Evolutionary conservation across 2,888 invertebrate species (phyloP), one percentile per base, ranked within the genome.

Genomic region (Alsophila aescularia): DNA sequence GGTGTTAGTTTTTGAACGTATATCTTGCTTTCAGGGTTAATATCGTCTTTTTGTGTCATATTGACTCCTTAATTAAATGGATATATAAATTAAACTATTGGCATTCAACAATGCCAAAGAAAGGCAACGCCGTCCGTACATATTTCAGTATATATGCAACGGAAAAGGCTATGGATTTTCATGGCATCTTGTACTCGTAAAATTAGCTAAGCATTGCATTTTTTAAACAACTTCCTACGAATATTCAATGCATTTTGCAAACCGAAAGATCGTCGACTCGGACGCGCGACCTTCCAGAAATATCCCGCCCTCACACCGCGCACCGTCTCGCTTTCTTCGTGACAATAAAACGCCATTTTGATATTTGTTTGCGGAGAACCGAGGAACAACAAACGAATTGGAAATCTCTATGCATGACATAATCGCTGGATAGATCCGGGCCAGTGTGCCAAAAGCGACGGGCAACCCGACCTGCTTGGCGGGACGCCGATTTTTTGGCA

Each of bases 341-440:
- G 72, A 80, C 79, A 79, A 79, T 79, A 79, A 80, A 81, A 77
- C 70, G 69, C 68, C 69, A 78, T 74, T 79, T 70, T 66, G 57
- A 75, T 78, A 73, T 80, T 67, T 75, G 75, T 75, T 77, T 75
- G 71, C 71, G 62, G 69, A 62, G 64, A 73, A 77, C 72, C 71
- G 77, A 74, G 73, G 76, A 81, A 83, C 78, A 86, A 83, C 74
- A 82, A 81, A 84, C 79, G 74, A 74, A 52, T 77, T 78, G 70
- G 71, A 73, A 80, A 85, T 81, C 73, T 79, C 76, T 77, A 73
- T 77, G 85, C 83, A 87, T 91, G 90, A 91, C 90, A 90, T 88
- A 90, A 91, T 87, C 90, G 79, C 85, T 77, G 67, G 70, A 81
- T 85, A 81, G 86, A 90, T 88, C 86, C 88, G 84, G 83, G 81